phyloP scores from a whole-genome alignment of 2,113 vertebrate species.

The Tragelaphus strepsiceros region DNA sequence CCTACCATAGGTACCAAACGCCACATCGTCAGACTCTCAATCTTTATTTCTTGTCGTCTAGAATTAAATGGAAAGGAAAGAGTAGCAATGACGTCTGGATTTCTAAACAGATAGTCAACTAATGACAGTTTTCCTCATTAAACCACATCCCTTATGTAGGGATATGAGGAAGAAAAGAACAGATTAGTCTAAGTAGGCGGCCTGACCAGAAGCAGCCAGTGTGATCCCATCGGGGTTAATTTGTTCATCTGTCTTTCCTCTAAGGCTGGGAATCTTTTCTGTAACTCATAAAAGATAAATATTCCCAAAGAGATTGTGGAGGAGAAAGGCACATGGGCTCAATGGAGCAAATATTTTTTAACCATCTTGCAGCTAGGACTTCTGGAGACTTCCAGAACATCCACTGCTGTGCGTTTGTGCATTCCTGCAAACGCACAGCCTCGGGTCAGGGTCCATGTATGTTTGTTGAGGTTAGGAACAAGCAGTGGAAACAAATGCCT shows the following conservation, averaged over 20 bases:
- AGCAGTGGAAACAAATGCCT: not conserved
- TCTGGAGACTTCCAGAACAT: not conserved
- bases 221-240: constrained; percentile 56
- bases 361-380: not conserved
- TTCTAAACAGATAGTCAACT: constrained; percentile 17
- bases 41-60: not conserved
- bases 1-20: not conserved
- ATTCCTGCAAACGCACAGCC: not conserved
- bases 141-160: not conserved
- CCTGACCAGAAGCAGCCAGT: constrained; percentile 49
- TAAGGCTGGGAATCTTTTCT: constrained; percentile 72
- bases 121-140: constrained; percentile 18
- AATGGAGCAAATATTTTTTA: constrained; percentile 34
- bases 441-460: not conserved
- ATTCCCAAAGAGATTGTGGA: constrained; percentile 80
- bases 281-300: constrained; percentile 81
- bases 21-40: not conserved
- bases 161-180: not conserved
- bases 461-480: not conserved
- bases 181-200: not conserved
- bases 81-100: not conserved
- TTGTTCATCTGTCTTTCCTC: constrained; percentile 66
- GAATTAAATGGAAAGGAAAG: not conserved
- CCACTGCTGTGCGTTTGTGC: not conserved
- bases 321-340: not conserved